Percentiles rank a stretch among this genome's conserved stretches.
These are phyloP conservation scores for Panulirus ornatus DNA, from an alignment of 1,140 invertebrate species.

Conservation along the genomic window DNA sequence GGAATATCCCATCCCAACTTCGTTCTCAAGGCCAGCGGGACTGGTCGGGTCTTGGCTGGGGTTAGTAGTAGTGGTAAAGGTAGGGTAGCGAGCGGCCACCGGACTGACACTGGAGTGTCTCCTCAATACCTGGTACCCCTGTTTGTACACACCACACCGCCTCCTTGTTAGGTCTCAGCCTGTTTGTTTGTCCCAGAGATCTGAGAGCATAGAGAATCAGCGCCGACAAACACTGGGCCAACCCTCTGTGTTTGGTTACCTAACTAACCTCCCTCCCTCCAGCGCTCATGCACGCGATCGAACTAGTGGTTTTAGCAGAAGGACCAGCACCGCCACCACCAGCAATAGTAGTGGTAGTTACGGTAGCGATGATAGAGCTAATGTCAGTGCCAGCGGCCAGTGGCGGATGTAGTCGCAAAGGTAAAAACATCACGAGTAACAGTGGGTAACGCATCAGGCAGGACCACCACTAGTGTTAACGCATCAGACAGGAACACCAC, in stretches of 20 bases:
- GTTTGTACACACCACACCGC: background rate
- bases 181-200: slow-evolving; percentile 51
- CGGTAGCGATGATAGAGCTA: too few relatives aligned
- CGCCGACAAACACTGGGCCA: slow-evolving; percentile 35
- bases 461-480: too few relatives aligned
- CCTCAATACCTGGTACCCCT: background rate
- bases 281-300: background rate
- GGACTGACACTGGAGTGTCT: background rate
- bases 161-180: slow-evolving; percentile 37
- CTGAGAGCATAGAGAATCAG: slow-evolving; percentile 56
- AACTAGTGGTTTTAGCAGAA: background rate
- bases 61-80: too few relatives aligned
- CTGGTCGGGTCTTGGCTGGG: too few relatives aligned
- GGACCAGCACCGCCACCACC: background rate
- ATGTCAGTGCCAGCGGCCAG: background rate
- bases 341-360: too few relatives aligned
- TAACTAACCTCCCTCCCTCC: slow-evolving; percentile 18
- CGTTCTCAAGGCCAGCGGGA: too few relatives aligned
- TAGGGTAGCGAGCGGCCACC: too few relatives aligned
- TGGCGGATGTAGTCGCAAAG: background rate
- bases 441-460: too few relatives aligned
- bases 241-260: slow-evolving; percentile 37
- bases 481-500: too few relatives aligned
- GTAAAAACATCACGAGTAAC: too few relatives aligned
- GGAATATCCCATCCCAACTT: too few relatives aligned